Evolutionary conservation across 92 coral and sea anemone species (phyloP), one percentile per base, ranked within the genome.

Genomic region (Phenganax subtilis): DNA sequence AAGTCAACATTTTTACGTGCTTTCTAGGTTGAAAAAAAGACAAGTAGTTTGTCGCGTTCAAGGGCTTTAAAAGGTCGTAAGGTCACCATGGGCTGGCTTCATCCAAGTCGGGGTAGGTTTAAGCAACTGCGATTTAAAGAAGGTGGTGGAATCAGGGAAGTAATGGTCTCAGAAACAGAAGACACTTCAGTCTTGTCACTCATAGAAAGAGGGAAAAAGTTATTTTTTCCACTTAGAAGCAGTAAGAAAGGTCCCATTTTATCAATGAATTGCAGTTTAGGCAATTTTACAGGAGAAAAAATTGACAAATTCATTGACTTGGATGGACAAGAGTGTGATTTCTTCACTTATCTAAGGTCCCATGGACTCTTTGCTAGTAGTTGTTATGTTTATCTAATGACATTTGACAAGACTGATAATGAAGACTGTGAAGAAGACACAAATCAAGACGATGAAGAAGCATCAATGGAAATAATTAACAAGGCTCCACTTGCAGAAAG

Each of bases 51-150:
- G 47, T 37, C 47, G 47, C 47, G 47, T 37, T 37, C 47, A 37
- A 37, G 47, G 47, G 47, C 4, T 37, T 37, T 4, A 37, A 37
- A 37, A 37, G 47, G 31, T 65, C 71, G 71, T 10, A 80, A 68
- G 72, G 64, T 80, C 75, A 73, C 52, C 55, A 65, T 80, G 47
- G 84, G 84, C 17, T 80, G 84, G 84, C 64, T 80, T 9, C 84
- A 80, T 75, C 47, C 17, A 63, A 63, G 60, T 54, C 7, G 9
- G n/a, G 57, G 75, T 65, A 80, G 25, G 15, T 80, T 51, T 53
- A 80, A 63, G 75, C 70, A 31, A 80, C 75, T 80, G 11, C 17
- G 70, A 37, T 63, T 80, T 8, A 65, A 76, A 30, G 84, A 80
- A n/a, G 84, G 84, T 16, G 84, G 84, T 51, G 84, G 84, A 57